Base-by-base conservation (phyloP, 2,888 invertebrate species). In the Cremastobaeus sp. region DNA sequence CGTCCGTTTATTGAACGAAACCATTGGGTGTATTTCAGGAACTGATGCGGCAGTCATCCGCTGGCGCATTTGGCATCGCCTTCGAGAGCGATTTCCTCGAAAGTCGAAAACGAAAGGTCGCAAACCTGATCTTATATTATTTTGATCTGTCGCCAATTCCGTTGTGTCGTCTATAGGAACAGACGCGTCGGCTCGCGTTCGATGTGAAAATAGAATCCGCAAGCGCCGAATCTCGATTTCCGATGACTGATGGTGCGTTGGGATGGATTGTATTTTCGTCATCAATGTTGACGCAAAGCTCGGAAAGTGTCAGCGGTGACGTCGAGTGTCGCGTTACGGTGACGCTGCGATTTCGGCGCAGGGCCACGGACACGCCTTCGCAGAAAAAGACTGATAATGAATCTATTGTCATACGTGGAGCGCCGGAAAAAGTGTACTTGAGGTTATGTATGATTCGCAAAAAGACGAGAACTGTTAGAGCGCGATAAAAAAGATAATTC, bases 1-100 rank as follows among this genome's bases (percentile, higher is more conserved):
- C n/a, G n/a, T n/a, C n/a, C n/a, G n/a, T n/a, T n/a, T n/a, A n/a
- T n/a, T n/a, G n/a, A n/a, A n/a, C n/a, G n/a, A n/a, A 34, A 9
- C 14, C 25, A 50, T 21, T 43, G 1, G 17, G 11, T 11, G 20
- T 57, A 66, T 66, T 66, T 57, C 18, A 25, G 50, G 55, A 48
- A 34, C 21, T 48, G 65, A 52, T 39, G 35, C 17, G 15, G 11
- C 5, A 9, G 4, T 54, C n/a, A 15, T 39, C 17, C 25, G 34
- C 6, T 65, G 55, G 37, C 66, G 66, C 57, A 66, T 54, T 57
- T 66, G 66, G 66, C 66, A 57, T 57, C 25, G 14, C 25, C 15
- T 9, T 3, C 11, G 14, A 21, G 14, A 9, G 48, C 21, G 11
- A 64, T 57, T 66, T 66, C 48, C 66, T 34, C 48, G 55, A 66